phyloP scores from a whole-genome alignment of 2,888 invertebrate species.

The Hemistola chrysoprasaria region DNA sequence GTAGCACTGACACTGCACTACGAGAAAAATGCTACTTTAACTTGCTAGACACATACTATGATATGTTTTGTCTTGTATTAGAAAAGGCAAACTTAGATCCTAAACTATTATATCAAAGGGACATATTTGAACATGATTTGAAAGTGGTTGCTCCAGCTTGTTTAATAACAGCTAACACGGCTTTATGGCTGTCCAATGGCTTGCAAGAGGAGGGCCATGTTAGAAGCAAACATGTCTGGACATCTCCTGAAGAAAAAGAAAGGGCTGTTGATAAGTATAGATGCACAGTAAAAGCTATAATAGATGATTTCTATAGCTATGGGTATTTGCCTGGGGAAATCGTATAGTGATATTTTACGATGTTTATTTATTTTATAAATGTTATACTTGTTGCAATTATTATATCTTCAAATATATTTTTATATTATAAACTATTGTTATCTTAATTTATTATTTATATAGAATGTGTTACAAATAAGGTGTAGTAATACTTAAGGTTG shows the following conservation, averaged over 20 bases:
- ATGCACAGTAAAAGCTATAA: conserved; percentile 47
- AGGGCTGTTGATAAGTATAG: conserved; percentile 51
- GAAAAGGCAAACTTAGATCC: conserved; percentile 36
- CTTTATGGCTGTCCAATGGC: conserved; percentile 64
- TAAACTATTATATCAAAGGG: conserved; percentile 43
- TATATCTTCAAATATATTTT: no score
- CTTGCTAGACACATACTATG: conserved; percentile 54
- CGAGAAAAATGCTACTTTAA: conserved; percentile 43
- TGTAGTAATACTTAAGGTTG: no score
- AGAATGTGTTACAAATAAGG: no score
- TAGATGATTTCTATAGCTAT: conserved; percentile 57
- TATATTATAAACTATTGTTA: no score
- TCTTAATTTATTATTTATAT: no score
- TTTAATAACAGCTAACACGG: conserved; percentile 65
- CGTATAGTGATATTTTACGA: conserved; percentile 6
- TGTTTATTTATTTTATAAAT: no score
- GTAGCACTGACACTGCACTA: conserved; percentile 50
- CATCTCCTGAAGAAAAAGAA: conserved; percentile 46
- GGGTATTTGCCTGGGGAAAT: conserved; percentile 41
- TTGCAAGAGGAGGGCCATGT: conserved; percentile 71
- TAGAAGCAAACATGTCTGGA: conserved; percentile 52
- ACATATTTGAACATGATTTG: conserved; percentile 55
- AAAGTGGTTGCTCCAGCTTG: conserved; percentile 58
- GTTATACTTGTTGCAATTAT: no score
- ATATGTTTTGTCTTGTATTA: conserved; percentile 45